phyloP scores from a whole-genome alignment of 2,888 invertebrate species.

The Pammene fasciana region DNA sequence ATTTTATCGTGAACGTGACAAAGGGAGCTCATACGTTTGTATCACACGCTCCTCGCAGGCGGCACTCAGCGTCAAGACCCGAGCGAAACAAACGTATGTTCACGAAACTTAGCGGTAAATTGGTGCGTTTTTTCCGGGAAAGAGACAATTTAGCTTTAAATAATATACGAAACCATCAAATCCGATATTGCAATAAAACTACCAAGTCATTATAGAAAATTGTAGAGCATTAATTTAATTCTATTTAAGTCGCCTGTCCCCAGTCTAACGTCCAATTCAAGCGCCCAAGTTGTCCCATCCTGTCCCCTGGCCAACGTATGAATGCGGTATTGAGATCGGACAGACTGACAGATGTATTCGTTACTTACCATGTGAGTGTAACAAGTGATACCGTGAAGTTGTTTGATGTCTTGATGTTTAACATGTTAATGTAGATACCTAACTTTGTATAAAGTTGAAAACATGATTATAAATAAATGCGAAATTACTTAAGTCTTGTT shows the following conservation, averaged over 20 bases:
- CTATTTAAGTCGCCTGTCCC: conserved; percentile 28
- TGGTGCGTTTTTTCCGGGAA: too few relatives aligned
- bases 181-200: not conserved
- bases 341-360: conserved; percentile 65
- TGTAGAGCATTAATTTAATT: conserved; percentile 21
- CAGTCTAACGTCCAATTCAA: conserved; percentile 33
- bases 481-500: too few relatives aligned
- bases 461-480: too few relatives aligned
- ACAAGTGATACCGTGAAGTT: conserved; percentile 43
- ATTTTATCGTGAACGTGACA: too few relatives aligned
- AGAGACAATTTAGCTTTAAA: too few relatives aligned
- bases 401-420: conserved; percentile 38
- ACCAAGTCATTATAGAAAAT: conserved; percentile 2
- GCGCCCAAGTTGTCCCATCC: conserved; percentile 50
- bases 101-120: too few relatives aligned
- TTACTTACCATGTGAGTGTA: conserved; percentile 61
- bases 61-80: too few relatives aligned
- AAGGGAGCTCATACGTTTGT: too few relatives aligned
- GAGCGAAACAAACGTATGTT: too few relatives aligned
- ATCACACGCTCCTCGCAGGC: too few relatives aligned
- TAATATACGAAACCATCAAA: not conserved
- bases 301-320: conserved; percentile 55
- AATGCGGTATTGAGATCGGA: conserved; percentile 62
- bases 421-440: not conserved
- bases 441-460: too few relatives aligned